Evolutionary conservation across 2,113 vertebrate genomes (phyloP).

Genomic region (Tenrec ecaudatus): DNA sequence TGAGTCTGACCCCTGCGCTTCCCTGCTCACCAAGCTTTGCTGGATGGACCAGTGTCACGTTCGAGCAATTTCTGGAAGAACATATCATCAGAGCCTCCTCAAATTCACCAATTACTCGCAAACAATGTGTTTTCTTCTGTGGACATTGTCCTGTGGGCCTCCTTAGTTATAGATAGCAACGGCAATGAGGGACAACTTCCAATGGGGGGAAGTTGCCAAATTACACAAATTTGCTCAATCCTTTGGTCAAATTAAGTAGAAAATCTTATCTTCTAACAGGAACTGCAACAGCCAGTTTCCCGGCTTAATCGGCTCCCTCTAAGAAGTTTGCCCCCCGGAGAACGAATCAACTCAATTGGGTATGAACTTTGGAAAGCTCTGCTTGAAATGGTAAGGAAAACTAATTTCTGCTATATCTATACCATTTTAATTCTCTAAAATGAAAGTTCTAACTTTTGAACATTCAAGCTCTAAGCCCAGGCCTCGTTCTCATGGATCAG

Average conservation of each 20-base stretch:
- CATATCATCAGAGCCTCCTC: neutral
- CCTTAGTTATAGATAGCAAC: constrained; percentile 45
- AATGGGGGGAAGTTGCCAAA: constrained; percentile 26
- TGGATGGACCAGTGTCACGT: constrained; percentile 7
- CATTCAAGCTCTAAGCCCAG: constrained; percentile 19
- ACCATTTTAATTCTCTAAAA: constrained; percentile 64
- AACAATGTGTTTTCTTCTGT: constrained; percentile 22
- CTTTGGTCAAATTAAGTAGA: constrained; percentile 60
- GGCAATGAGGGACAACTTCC: constrained; percentile 21
- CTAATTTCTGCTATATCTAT: constrained; percentile 51
- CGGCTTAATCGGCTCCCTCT: constrained; percentile 40
- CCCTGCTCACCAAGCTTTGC: neutral
- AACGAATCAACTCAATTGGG: constrained; percentile 45
- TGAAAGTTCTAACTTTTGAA: constrained; percentile 43
- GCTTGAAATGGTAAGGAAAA: constrained; percentile 62
- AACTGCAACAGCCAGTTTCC: neutral
- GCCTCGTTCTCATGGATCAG: neutral
- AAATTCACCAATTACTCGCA: constrained; percentile 29
- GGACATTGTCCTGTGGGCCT: neutral
- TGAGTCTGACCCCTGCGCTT: neutral
- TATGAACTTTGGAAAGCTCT: constrained; percentile 44
- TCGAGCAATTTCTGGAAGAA: constrained; percentile 46
- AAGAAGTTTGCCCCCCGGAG: constrained; percentile 32
- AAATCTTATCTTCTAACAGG: constrained; percentile 28
- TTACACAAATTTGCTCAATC: constrained; percentile 40